These are phyloP conservation scores for Conchocele bisecta DNA, from an alignment of 2,888 invertebrate species.

Conservation along the genomic window DNA sequence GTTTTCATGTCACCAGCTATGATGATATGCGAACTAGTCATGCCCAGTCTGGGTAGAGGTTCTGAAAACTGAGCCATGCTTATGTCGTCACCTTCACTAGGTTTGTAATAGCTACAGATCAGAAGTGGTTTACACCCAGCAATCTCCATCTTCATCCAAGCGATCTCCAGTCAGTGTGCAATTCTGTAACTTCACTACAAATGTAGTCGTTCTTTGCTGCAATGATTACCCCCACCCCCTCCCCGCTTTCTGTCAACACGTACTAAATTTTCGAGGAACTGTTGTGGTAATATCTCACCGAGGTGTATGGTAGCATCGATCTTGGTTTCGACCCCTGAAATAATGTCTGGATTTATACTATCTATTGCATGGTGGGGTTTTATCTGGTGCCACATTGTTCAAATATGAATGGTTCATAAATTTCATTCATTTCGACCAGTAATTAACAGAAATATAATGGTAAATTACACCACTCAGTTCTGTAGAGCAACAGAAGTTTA, in stretches of 20 bases:
- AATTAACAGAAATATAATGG: no score
- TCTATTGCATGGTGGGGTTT: no score
- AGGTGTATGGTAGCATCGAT: background rate
- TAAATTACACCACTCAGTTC: no score
- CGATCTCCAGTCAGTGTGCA: background rate
- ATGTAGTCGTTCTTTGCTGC: background rate
- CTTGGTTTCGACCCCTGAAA: slow-evolving; percentile 5
- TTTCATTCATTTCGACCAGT: no score
- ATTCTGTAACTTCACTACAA: slow-evolving; percentile 2
- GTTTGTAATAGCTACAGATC: background rate
- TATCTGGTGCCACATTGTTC: no score
- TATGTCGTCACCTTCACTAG: slow-evolving; percentile 3
- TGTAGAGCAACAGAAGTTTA: no score
- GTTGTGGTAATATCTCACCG: background rate
- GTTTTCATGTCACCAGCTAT: slow-evolving; percentile 15
- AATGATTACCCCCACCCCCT: background rate
- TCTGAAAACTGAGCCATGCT: slow-evolving; percentile 4
- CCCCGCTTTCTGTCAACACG: background rate
- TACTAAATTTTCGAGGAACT: slow-evolving; percentile 4
- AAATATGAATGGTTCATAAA: no score
- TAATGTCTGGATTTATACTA: slow-evolving; percentile 9
- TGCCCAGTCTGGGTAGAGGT: background rate
- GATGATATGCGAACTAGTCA: background rate
- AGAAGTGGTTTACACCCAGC: background rate
- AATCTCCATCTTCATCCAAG: background rate